A percentile compares a stretch with the other conserved stretches of the same genome.
phyloP scores from a whole-genome alignment of 2,113 vertebrate genomes.

The Antennarius striatus region DNA sequence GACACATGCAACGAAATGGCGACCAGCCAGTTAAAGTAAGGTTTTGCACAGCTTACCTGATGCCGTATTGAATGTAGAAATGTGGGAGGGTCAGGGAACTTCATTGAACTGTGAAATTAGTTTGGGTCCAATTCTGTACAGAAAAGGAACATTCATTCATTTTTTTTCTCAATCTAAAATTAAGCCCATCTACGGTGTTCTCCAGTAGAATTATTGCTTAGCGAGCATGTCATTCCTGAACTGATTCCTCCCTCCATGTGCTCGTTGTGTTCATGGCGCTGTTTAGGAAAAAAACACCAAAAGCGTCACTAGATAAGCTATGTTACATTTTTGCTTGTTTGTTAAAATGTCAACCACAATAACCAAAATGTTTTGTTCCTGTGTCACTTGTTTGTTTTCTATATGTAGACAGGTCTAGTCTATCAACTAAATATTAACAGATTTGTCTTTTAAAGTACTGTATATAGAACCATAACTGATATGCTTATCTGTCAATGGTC shows the following conservation, averaged over 20 bases:
- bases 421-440: conserved; percentile 55
- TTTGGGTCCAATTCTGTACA: conserved; percentile 99
- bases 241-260: conserved; percentile 66
- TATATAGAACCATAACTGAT: conserved; percentile 75
- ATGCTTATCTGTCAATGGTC: conserved; percentile 84
- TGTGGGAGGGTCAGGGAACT: conserved; percentile 96
- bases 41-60: conserved; percentile 99
- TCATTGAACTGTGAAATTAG: conserved; percentile 99
- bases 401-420: conserved; percentile 71
- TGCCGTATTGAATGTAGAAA: conserved; percentile 99
- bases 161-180: conserved; percentile 55
- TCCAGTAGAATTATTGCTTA: conserved; percentile 86
- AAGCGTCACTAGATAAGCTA: conserved; percentile 75
- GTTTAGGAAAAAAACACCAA: conserved; percentile 49
- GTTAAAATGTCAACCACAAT: conserved; percentile 88
- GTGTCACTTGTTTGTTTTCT: conserved; percentile 79
- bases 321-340: conserved; percentile 87
- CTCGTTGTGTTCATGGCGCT: conserved; percentile 60
- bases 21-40: conserved; percentile 99
- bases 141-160: conserved; percentile 91
- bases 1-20: conserved; percentile 99
- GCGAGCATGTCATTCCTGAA: conserved; percentile 69
- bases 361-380: conserved; percentile 92
- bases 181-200: conserved; percentile 83
- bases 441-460: conserved; percentile 70